phyloP scores from a whole-genome alignment of 2,113 vertebrate genomes.

The Pandion haliaetus region DNA sequence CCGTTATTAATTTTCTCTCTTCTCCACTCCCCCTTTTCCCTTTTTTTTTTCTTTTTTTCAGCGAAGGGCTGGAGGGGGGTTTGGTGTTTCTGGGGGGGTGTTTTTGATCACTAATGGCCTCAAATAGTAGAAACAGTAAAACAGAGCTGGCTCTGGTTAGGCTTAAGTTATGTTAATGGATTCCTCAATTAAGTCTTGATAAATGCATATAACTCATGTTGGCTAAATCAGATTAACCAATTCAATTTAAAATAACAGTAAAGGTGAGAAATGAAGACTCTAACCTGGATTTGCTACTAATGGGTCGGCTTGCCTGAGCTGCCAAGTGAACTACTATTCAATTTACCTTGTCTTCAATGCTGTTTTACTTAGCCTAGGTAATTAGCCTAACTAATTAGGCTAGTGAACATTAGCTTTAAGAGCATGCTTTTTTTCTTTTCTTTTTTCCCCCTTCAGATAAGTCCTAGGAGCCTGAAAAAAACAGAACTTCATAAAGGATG shows the following conservation, averaged over 20 bases:
- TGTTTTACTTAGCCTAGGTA: background rate
- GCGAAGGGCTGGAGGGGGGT: background rate
- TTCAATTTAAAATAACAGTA: background rate
- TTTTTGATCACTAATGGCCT: background rate
- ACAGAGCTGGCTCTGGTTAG: background rate
- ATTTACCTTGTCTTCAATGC: background rate
- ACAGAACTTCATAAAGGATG: background rate
- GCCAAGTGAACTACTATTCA: background rate
- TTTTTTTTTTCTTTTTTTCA: background rate
- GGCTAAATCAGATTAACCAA: background rate
- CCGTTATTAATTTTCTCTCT: background rate
- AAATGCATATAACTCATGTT: background rate
- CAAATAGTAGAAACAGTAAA: background rate
- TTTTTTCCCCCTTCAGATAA: rapidly evolving
- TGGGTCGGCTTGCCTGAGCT: background rate
- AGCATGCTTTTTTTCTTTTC: rapidly evolving
- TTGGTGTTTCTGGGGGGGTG: rapidly evolving
- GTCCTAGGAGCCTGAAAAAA: background rate
- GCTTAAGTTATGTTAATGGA: background rate
- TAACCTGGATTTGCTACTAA: background rate
- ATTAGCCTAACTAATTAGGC: background rate
- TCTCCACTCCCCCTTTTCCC: rapidly evolving
- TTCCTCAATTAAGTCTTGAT: background rate
- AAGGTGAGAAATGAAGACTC: background rate
- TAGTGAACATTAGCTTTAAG: background rate